These are phyloP conservation scores for Petrosia ficiformis DNA, from an alignment of 37 sponge, comb jelly and placozoan species.

Conservation along the genomic window DNA sequence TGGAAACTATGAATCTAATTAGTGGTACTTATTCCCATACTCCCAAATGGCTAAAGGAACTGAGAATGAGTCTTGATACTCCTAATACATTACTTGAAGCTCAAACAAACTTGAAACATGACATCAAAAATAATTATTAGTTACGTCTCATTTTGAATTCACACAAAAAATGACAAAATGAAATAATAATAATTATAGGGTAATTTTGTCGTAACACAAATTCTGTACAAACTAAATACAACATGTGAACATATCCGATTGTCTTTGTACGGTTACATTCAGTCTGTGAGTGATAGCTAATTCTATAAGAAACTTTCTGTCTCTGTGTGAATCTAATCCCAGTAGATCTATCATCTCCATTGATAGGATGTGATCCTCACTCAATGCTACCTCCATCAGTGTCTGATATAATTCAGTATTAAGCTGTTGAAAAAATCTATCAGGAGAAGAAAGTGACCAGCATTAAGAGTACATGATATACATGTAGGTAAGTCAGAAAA, in stretches of 20 bases:
- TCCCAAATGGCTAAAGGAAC: too few species aligned
- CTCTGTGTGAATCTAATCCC: constrained; percentile 72
- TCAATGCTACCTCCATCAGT: constrained; percentile 18
- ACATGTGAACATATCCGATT: constrained; percentile 31
- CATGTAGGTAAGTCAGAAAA: too few species aligned
- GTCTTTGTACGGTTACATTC: constrained; percentile 64
- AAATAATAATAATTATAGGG: background rate
- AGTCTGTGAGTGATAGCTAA: constrained; percentile 47
- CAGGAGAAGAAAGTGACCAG: background rate
- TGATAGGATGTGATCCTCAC: constrained; percentile 65
- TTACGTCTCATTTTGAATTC: background rate
- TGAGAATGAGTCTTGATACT: too few species aligned
- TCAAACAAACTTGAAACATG: too few species aligned
- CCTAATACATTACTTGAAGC: too few species aligned
- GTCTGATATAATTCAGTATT: constrained; percentile 67
- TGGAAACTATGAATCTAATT: too few species aligned
- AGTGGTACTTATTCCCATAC: too few species aligned
- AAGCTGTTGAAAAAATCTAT: constrained; percentile 73
- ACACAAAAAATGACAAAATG: background rate
- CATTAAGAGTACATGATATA: too few species aligned
- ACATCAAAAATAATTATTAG: background rate
- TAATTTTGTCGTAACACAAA: background rate
- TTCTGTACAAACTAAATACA: background rate
- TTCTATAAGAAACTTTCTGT: constrained; percentile 66
- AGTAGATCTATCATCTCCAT: constrained; percentile 53